A percentile compares a stretch with the other conserved stretches of the same genome.
Conservation (phyloP, 2,113 vertebrate genomes). For the Heptranchias perlo region DNA sequence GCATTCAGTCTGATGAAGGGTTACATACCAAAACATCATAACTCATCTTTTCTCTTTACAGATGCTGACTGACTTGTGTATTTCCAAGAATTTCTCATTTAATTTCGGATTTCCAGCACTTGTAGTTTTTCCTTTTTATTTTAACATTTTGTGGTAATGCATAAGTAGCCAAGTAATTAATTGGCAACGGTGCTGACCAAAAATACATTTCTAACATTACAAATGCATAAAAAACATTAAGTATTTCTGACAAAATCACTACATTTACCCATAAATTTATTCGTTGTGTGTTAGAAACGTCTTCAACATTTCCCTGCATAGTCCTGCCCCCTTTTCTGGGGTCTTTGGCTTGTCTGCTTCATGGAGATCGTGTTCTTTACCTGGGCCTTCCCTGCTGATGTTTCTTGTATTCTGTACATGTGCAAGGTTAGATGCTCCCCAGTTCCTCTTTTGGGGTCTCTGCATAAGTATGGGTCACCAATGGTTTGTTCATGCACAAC, state of each 20-base stretch:
- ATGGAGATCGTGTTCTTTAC: neutral
- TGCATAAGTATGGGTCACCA: neutral
- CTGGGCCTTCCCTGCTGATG: neutral
- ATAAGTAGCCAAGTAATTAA: neutral
- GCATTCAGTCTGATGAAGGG: neutral
- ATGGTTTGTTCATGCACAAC: neutral
- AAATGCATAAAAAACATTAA: too few species aligned
- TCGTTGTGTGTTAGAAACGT: neutral
- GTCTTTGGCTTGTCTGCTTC: neutral
- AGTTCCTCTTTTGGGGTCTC: neutral
- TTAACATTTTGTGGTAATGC: neutral
- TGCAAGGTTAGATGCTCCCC: too few species aligned
- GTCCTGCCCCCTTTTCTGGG: neutral
- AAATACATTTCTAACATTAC: neutral
- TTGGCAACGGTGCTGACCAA: neutral
- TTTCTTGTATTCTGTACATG: neutral
- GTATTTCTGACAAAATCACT: neutral
- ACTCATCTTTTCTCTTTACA: neutral
- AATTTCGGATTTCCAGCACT: neutral
- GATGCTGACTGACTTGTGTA: neutral
- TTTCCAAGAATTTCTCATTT: neutral
- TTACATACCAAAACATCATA: neutral
- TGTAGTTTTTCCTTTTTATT: neutral
- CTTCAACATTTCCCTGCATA: neutral
- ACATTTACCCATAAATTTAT: neutral